Percentiles rank a stretch among this genome's conserved stretches.
These are phyloP conservation scores for Puntigrus tetrazona DNA, from an alignment of 2,113 vertebrate genomes.

Conservation along the genomic window DNA sequence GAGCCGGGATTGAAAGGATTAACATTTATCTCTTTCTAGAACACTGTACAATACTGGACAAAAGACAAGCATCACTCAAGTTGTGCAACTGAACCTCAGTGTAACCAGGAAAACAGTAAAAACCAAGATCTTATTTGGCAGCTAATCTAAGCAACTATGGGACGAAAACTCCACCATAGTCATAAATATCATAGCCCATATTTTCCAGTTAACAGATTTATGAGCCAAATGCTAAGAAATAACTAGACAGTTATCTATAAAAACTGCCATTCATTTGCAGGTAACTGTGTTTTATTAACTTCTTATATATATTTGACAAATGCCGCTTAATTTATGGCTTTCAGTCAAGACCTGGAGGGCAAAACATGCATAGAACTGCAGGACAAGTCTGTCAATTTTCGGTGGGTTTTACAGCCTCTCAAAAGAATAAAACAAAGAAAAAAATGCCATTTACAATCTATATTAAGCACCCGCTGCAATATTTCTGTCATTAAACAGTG, in stretches of 20 bases:
- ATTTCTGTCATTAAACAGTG: too few species aligned
- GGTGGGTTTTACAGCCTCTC: too few species aligned
- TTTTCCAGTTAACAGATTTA: background rate
- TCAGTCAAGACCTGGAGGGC: too few species aligned
- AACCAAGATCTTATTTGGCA: background rate
- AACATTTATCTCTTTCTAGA: slow-evolving; percentile 62
- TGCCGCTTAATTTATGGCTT: too few species aligned
- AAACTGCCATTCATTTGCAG: too few species aligned
- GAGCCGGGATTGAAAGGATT: slow-evolving; percentile 49
- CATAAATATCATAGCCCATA: background rate
- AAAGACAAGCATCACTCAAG: background rate
- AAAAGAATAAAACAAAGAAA: too few species aligned
- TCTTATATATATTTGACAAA: too few species aligned
- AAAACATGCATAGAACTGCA: too few species aligned
- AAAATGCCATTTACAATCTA: too few species aligned
- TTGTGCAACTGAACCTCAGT: slow-evolving; percentile 1
- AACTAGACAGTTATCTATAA: background rate
- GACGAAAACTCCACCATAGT: slow-evolving; percentile 10
- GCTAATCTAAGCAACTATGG: background rate
- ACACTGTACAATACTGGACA: slow-evolving; percentile 53
- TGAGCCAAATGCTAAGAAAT: background rate
- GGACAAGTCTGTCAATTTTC: too few species aligned
- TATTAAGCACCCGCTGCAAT: too few species aligned
- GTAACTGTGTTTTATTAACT: too few species aligned
- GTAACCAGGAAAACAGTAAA: background rate